These are phyloP conservation scores for Thamnophis sirtalis DNA, from an alignment of 2,113 vertebrate genomes.

Conservation along the genomic window DNA sequence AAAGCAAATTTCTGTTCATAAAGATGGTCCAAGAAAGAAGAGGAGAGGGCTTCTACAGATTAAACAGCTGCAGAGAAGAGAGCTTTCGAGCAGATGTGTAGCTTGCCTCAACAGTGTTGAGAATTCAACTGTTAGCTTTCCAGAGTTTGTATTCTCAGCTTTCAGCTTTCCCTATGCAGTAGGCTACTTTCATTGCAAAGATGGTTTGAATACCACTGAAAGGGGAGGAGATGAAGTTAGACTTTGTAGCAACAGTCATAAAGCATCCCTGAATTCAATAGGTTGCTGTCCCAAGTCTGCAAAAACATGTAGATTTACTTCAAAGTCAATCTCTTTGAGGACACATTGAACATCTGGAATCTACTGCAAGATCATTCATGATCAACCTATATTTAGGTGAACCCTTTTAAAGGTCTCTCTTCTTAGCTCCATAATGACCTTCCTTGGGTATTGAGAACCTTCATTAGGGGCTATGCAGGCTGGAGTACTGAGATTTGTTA, in stretches of 20 bases:
- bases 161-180: too few species aligned
- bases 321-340: background rate
- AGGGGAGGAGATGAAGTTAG: background rate
- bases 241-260: too few species aligned
- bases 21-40: background rate
- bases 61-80: background rate
- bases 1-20: background rate
- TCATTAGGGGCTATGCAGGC: too few species aligned
- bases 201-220: background rate
- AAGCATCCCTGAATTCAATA: background rate
- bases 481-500: too few species aligned
- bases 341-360: too few species aligned
- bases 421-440: too few species aligned
- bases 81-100: background rate
- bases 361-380: too few species aligned
- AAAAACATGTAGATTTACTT: background rate
- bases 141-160: background rate
- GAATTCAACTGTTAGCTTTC: background rate
- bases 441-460: too few species aligned
- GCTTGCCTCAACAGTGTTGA: conserved; percentile 11
- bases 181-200: background rate
- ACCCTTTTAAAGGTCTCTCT: too few species aligned
- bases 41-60: background rate
- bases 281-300: background rate
- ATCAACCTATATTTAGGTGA: too few species aligned